Percentiles rank a stretch among this genome's conserved stretches.
These are phyloP conservation scores for Pandemis cinnamomeana DNA, from an alignment of 2,888 invertebrate species.

Conservation along the genomic window DNA sequence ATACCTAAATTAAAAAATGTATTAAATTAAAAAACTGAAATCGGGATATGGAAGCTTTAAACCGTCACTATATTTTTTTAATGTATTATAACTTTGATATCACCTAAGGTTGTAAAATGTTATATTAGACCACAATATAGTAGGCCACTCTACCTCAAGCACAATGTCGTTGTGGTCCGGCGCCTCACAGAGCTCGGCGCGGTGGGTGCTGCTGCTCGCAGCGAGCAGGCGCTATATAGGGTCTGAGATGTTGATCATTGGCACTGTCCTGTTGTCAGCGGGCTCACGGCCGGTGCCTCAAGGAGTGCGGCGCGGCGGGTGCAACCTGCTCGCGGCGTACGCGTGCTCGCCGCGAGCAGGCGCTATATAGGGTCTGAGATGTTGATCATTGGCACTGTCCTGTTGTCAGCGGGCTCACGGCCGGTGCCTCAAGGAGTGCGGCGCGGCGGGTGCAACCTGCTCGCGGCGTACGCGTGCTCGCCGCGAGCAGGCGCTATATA, in stretches of 20 bases:
- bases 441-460: slow-evolving; percentile 92
- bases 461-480: slow-evolving; percentile 89
- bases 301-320: slow-evolving; percentile 95
- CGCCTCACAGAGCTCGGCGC: slow-evolving; percentile 93
- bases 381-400: slow-evolving; percentile 63
- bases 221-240: slow-evolving; percentile 58
- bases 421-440: slow-evolving; percentile 92
- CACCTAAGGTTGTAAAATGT: too few relatives aligned
- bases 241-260: too few relatives aligned
- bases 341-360: too few relatives aligned
- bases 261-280: slow-evolving; percentile 78
- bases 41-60: too few relatives aligned
- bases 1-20: too few relatives aligned
- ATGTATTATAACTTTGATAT: too few relatives aligned
- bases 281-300: slow-evolving; percentile 92
- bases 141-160: too few relatives aligned
- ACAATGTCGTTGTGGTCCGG: slow-evolving; percentile 78
- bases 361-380: too few relatives aligned
- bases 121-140: too few relatives aligned
- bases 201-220: slow-evolving; percentile 93
- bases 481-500: slow-evolving; percentile 75
- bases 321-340: too few relatives aligned
- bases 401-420: slow-evolving; percentile 86
- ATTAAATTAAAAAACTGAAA: too few relatives aligned
- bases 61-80: too few relatives aligned